Evolutionary conservation across 2,113 vertebrate genomes (phyloP).

Genomic region (Nycticorax nycticorax): DNA sequence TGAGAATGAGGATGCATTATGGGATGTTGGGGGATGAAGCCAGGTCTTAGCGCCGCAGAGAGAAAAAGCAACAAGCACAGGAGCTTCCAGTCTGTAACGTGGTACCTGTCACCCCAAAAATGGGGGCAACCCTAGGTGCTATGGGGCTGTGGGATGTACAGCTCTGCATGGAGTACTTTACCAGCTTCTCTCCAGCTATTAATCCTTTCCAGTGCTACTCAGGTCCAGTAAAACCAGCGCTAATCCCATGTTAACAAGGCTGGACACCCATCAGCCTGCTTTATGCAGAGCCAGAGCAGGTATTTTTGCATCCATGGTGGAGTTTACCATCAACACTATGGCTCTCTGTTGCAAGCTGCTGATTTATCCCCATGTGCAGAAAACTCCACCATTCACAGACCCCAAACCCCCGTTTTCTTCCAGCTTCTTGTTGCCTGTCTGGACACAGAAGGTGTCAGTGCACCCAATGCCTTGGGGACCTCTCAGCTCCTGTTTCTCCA

Average conservation of each 20-base stretch:
- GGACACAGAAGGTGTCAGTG: background rate
- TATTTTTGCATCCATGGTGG: background rate
- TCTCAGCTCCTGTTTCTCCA: background rate
- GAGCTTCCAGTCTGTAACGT: background rate
- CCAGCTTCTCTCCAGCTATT: background rate
- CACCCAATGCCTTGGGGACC: background rate
- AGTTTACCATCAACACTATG: background rate
- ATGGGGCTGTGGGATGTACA: background rate
- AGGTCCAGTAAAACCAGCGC: background rate
- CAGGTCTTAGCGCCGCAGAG: background rate
- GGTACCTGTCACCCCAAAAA: background rate
- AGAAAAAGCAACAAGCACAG: background rate
- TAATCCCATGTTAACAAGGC: background rate
- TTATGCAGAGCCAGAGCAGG: background rate
- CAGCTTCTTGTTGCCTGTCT: background rate
- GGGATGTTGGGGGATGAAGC: background rate
- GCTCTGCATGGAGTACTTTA: background rate
- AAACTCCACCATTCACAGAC: background rate
- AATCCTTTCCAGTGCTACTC: background rate
- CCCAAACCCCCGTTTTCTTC: background rate
- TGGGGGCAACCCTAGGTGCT: background rate
- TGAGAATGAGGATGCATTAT: background rate
- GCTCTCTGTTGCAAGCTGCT: background rate
- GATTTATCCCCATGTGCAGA: background rate
- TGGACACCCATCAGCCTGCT: background rate